Evolutionary conservation across 2,797 vertebrate species (phyloP), one percentile per base, ranked within the genome.

Genomic region (Cuculus canorus): DNA sequence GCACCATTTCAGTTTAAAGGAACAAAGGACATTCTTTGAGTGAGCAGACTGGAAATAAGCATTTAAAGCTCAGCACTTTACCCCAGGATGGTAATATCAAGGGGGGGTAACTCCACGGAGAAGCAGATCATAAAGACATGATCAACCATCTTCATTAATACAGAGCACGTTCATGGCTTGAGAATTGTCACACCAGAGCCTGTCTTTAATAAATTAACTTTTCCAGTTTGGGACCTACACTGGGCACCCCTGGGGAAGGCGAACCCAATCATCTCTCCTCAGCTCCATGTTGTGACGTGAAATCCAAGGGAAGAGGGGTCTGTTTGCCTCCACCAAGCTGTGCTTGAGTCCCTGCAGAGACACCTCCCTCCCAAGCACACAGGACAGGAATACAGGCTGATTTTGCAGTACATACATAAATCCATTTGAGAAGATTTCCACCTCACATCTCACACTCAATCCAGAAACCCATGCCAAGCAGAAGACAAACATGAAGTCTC

Each of bases 1-100:
- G 82, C 90, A 32, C 35, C 7, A 2, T 56, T 70, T 57, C 1
- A 8, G n/a, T 94, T 93, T 33, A 43, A 57, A 86, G 76, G 90
- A 79, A 95, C 92, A 92, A 95, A 94, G 60, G 50, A 30, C 32
- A 22, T 56, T 80, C 86, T 92, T 41, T 71, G 72, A 92, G 81
- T 0, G 3, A 79, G 73, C 54, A 66, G 73, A 48, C 59, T 95
- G 86, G 69, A 70, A 94, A 79, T 5, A 6, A 45, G 73, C 73
- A 13, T 54, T 63, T 16, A 11, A 66, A 88, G 86, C 27, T 59
- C 27, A 21, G 39, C 39, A 70, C 59, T 54, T 52, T 61, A 27
- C 24, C 37, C 80, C 52, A 25, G 19, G 14, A 69, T 23, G 2
- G 25, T 30, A 14, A 77, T 6, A 65, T 8, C 12, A 16, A 16